Percentiles rank a stretch among this genome's conserved stretches.
phyloP scores from a whole-genome alignment of 2,888 invertebrate species.

The Ophion costatus region DNA sequence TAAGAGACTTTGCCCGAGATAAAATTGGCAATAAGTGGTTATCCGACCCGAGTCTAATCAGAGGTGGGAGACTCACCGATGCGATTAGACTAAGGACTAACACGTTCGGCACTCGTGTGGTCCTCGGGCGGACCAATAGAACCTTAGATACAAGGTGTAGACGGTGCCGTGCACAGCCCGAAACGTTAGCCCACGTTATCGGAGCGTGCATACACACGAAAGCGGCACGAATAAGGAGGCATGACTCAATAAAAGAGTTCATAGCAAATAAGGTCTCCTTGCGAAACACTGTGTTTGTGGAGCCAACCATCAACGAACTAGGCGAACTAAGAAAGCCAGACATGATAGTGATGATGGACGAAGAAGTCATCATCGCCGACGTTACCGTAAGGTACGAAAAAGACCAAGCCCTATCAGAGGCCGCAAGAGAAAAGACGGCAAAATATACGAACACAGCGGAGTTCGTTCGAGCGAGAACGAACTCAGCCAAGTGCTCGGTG shows the following conservation, averaged over 20 bases:
- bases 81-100: conserved; percentile 62
- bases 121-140: conserved; percentile 15
- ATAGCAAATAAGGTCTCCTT: conserved; percentile 5
- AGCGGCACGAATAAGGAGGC: conserved; percentile 47
- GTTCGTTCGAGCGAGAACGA: background rate
- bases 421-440: conserved; percentile 66
- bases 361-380: conserved; percentile 73
- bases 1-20: conserved; percentile 10
- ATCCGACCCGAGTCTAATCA: conserved; percentile 3
- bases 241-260: conserved; percentile 58
- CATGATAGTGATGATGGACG: conserved; percentile 72
- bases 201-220: conserved; percentile 58
- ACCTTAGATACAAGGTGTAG: too few relatives aligned
- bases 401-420: conserved; percentile 66
- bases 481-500: background rate
- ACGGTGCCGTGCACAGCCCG: too few relatives aligned
- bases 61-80: conserved; percentile 26
- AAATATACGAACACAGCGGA: conserved; percentile 69
- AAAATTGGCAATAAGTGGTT: conserved; percentile 44
- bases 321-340: conserved; percentile 74
- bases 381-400: conserved; percentile 72
- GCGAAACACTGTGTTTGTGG: conserved; percentile 37
- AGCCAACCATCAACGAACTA: conserved; percentile 30
- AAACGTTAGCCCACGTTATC: too few relatives aligned
- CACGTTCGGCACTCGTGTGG: conserved; percentile 55